Base-by-base conservation (phyloP, 2,888 invertebrate genomes). In the Leptopilina myrica region DNA sequence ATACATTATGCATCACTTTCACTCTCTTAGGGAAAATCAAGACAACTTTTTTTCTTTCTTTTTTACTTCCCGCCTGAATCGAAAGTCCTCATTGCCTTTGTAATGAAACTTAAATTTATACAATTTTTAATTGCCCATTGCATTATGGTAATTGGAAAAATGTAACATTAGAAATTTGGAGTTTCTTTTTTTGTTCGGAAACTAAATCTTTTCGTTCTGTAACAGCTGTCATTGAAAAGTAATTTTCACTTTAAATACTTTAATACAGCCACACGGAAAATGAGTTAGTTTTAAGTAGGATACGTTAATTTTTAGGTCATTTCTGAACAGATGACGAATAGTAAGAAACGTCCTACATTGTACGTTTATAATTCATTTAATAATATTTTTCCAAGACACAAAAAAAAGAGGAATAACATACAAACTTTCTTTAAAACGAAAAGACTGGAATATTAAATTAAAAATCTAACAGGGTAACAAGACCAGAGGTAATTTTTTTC, bases 1-100 rank as follows among this genome's bases (percentile, higher is more conserved):
- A 73, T 56, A 26, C 12, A 65, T 65, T 40, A 53, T 26, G 59
- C 53, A 49, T 49, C 49, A 73, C 73, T 73, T 73, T 73, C 73
- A 59, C 73, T 73, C 33, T 73, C 33, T 8, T 1, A 43, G 9
- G 56, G 73, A 40, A 73, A 73, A 59, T 73, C 73, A 40, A 64
- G 33, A 33, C 56, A 56, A 69, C 20, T 69, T 26, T 26, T 69
- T 69, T 67, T 53, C 20, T 69, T 26, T 26, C 53, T 69, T 67
- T 53, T 20, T 49, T 33, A 33, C 33, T 33, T 49, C 49, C 11
- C 49, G 11, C 49, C 49, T n/a, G 26, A 69, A 69, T 26, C 26
- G 53, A 69, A 69, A 69, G 69, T 69, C 7, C 62, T 15, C 62
- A 20, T 62, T 62, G 62, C 15, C 20, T 62, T 62, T 62, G 62